A percentile compares a stretch with the other conserved stretches of the same genome.
Evolutionary conservation across 2,113 vertebrate species (phyloP).

Genomic region (Paracanthobrama guichenoti): DNA sequence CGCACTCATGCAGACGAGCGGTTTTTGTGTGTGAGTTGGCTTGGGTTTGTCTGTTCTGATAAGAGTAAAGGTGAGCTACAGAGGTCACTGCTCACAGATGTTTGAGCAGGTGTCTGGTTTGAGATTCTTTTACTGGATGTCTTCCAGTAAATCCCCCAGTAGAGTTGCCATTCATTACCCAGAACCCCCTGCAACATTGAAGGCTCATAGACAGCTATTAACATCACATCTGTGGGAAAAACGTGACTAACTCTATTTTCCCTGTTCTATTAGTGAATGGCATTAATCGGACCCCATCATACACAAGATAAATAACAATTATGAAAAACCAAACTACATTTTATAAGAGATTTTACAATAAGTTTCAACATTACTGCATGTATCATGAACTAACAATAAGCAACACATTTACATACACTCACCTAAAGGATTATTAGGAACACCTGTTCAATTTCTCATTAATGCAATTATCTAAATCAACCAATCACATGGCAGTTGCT

Average conservation of each 20-base stretch:
- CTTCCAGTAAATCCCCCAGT: conserved; percentile 24
- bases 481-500: too few relatives aligned
- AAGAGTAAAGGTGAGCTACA: conserved; percentile 15
- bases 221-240: conserved; percentile 23
- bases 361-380: neutral
- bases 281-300: neutral
- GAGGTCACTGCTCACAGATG: conserved; percentile 48
- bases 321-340: neutral
- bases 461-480: too few relatives aligned
- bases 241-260: neutral
- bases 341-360: neutral
- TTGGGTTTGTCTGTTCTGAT: conserved; percentile 14
- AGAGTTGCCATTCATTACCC: conserved; percentile 28
- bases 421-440: too few relatives aligned
- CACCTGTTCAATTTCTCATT: too few relatives aligned
- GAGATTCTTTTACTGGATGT: conserved; percentile 24
- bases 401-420: neutral
- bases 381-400: neutral
- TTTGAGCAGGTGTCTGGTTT: conserved; percentile 40
- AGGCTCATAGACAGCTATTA: conserved; percentile 10
- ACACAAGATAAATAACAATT: neutral
- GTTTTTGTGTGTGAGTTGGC: neutral
- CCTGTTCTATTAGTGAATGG: neutral
- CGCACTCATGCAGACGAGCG: neutral
- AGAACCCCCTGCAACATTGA: conserved; percentile 16